Conservation (phyloP, 2,113 vertebrate species). For the Rhipidura dahli region DNA sequence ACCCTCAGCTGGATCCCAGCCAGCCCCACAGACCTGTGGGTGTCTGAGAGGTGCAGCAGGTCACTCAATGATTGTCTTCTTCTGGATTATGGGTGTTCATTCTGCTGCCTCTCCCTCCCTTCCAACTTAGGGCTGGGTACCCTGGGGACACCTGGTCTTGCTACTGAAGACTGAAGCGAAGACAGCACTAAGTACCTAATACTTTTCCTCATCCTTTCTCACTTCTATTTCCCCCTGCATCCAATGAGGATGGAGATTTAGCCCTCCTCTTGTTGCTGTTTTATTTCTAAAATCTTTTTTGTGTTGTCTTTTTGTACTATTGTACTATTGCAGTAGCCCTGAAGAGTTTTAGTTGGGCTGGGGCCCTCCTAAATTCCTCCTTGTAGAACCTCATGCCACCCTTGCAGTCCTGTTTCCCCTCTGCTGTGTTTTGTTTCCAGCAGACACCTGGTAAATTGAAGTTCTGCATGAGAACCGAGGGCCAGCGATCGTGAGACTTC, state of each 20-base stretch:
- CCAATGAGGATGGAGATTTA: not conserved
- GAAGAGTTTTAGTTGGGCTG: not conserved
- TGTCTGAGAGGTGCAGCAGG: not conserved
- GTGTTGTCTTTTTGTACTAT: not conserved
- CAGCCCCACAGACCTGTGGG: not conserved
- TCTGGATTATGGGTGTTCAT: not conserved
- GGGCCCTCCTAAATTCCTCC: not conserved
- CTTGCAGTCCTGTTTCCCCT: not conserved
- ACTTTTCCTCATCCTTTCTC: not conserved
- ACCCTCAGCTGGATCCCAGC: not conserved
- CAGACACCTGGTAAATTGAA: not conserved
- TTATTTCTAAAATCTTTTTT: not conserved
- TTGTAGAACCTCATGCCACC: not conserved
- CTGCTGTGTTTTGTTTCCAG: not conserved
- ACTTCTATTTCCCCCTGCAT: not conserved
- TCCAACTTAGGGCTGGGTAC: not conserved
- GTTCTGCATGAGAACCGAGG: not conserved
- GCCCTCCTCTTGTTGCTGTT: not conserved
- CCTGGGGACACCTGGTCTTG: not conserved
- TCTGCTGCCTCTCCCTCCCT: not conserved
- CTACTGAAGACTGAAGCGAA: not conserved
- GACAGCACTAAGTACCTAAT: not conserved
- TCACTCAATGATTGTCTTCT: not conserved
- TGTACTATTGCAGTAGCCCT: too few species aligned
- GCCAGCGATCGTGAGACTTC: accelerated